phyloP scores from a whole-genome alignment of 2,113 vertebrate genomes.

The Sterrhoptilus dennistouni region DNA sequence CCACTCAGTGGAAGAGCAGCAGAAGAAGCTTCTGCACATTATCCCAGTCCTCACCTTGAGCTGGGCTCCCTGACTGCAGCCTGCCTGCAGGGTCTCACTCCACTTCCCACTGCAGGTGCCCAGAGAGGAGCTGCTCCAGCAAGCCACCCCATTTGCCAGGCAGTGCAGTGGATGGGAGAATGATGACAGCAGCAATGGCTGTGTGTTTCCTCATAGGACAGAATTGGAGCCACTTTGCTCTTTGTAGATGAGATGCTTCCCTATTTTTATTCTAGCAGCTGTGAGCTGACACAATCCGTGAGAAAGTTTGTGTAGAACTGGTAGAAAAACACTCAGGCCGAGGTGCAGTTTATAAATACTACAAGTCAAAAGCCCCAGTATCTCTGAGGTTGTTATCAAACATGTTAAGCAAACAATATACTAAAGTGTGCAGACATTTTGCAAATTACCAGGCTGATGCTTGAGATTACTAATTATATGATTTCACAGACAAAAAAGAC shows the following conservation, averaged over 20 bases:
- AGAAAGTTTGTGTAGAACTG: background rate
- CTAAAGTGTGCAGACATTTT: conserved; percentile 40
- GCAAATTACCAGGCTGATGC: conserved; percentile 42
- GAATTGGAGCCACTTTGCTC: background rate
- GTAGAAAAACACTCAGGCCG: background rate
- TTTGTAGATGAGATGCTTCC: background rate
- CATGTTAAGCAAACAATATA: conserved; percentile 33
- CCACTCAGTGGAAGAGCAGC: background rate
- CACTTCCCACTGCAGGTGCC: accelerated
- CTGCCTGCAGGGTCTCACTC: accelerated
- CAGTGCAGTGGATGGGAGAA: accelerated
- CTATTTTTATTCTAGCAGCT: background rate
- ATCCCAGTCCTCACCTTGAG: background rate
- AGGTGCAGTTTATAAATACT: background rate
- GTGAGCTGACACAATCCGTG: background rate
- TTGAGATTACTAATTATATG: conserved; percentile 42
- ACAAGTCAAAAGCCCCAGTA: background rate
- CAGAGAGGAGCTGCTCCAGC: background rate
- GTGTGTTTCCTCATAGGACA: accelerated
- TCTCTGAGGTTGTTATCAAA: conserved; percentile 43
- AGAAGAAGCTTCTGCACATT: accelerated
- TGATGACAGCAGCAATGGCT: background rate
- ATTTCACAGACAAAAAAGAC: conserved; percentile 53
- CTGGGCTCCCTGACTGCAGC: background rate
- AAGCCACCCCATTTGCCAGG: accelerated